Base-by-base conservation (phyloP, 2,797 vertebrate species). In the Potorous gilbertii region DNA sequence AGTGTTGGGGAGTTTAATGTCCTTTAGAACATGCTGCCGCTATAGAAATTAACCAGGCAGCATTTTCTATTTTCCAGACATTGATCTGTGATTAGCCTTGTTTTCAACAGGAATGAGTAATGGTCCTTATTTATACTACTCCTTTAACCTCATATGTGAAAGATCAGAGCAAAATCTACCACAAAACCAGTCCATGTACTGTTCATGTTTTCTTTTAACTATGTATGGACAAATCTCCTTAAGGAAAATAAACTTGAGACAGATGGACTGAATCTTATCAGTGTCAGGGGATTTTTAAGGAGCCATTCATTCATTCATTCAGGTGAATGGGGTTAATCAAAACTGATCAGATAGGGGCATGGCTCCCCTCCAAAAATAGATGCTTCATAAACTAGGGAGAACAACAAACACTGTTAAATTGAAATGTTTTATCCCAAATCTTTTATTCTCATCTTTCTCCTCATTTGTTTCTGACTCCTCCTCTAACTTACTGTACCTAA, bases 111-210 rank as follows among this genome's bases (percentile, higher is more conserved):
- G 55, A 95, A 62, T 91, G 93, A 96, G 90, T 90, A 52, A 93
- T 89, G n/a, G 28, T 46, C 10, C 81, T 93, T 95, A 50, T 87
- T 87, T 90, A 95, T 93, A 90, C 93, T 91, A 54, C 40, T 96
- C 55, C 93, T 94, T 95, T 92, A 94, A 96, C 95, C 95, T 96
- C 87, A 87, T 55, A 91, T 4, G 1, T 94, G 92, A 96, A 90
- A n/a, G 8, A 54, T 62, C 55, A 1, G n/a, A 54, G 90, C 40
- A 95, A 92, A 95, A 93, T 90, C 54, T 11, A 95, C 93, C 34
- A 27, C 28, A 96, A 92, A 92, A 94, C 27, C 81, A 13, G 54
- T 94, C 93, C 13, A 54, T 40, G 87, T 31, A 74, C 94, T 28
- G 5, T 50, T 89, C 0, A 16, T 28, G 92, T 0, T 29, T 31